Base-by-base conservation (phyloP, 2,888 invertebrate genomes). In the Netelia fuscicornis region DNA sequence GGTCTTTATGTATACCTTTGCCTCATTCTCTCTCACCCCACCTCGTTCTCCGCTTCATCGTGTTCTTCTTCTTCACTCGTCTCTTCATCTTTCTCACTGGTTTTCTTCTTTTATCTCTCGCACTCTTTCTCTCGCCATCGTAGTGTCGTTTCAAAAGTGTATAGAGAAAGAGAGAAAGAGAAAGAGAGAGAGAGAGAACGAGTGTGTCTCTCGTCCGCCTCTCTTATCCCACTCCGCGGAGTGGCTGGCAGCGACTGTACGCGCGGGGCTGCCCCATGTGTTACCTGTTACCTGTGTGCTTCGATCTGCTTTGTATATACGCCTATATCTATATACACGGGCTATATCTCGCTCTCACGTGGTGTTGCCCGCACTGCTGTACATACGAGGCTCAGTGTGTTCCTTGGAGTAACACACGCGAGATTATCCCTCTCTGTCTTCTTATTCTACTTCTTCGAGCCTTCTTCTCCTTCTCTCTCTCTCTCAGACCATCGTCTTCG, bases 241-340 rank as follows among this genome's bases (percentile, higher is more conserved):
- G 44, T 67, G 79, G 79, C 82, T 71, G 56, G 82, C 56, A 72
- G 65, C 82, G 76, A 82, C 82, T 82, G 79, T 74, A 52, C 79
- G 64, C 76, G 70, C 80, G 72, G 84, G 76, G 75, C 82, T 80
- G 85, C 76, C 76, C 80, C 80, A 82, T 85, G 80, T 83, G 75
- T 83, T 83, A 83, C 83, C 83, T 83, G 82, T 83, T 85, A 85
- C 82, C 76, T 71, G 76, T 76, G 84, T 79, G 82, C 80, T 79
- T 80, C 77, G 77, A 80, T 83, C 85, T 67, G 65, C 71, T 56
- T 76, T 78, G 20, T 58, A 37, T 71, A 67, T 52, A 78, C 70
- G 52, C 56, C 52, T 78, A 78, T 78, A 70, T 52, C n/a, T 52
- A 25, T 52, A 52, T 23, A 68, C 71, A 56, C 64, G 23, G 6